These are phyloP conservation scores for Prochilodus magdalenae DNA, from an alignment of 2,113 vertebrate genomes.

Conservation along the genomic window DNA sequence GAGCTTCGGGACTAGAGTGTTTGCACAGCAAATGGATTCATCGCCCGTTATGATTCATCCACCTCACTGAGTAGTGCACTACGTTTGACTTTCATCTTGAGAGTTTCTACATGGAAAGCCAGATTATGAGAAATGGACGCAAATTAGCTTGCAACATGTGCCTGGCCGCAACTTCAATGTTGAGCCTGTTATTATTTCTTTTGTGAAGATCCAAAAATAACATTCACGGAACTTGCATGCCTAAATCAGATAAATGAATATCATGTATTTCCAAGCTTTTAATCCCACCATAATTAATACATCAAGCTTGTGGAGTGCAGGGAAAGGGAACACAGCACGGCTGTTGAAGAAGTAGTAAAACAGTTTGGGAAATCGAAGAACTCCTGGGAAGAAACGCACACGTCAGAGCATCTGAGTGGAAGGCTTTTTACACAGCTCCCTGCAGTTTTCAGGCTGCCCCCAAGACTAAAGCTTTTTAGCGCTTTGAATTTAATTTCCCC, in stretches of 20 bases:
- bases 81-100: constrained; percentile 17
- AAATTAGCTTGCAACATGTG: neutral
- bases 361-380: neutral
- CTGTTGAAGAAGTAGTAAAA: neutral
- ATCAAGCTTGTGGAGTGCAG: too few species aligned
- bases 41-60: neutral
- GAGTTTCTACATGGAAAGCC: neutral
- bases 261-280: neutral
- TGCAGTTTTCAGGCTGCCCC: neutral
- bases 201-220: neutral
- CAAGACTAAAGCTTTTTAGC: constrained; percentile 1
- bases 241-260: neutral
- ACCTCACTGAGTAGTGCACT: neutral
- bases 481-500: constrained; percentile 14
- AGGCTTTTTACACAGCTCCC: neutral
- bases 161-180: neutral
- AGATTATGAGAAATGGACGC: neutral
- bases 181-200: neutral
- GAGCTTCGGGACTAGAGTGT: constrained; percentile 9
- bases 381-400: neutral
- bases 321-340: neutral
- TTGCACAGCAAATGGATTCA: constrained; percentile 38
- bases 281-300: too few species aligned
- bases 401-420: neutral
- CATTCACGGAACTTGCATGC: neutral